These are phyloP conservation scores for Brachionus rotundiformis DNA, from an alignment of 1,140 invertebrate genomes.

Conservation along the genomic window DNA sequence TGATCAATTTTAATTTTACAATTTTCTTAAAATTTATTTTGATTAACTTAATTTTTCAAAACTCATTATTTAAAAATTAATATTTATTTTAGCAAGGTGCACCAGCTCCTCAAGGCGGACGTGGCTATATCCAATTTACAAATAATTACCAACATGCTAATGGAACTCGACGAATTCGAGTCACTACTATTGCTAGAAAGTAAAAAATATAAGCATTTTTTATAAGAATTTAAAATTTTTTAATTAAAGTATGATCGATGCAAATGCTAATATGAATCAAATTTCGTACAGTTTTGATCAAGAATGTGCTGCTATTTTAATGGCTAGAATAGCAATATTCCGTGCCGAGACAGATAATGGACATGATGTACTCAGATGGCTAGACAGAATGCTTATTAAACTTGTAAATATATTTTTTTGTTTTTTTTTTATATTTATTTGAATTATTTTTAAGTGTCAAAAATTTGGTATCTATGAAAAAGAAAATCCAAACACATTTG, in stretches of 20 bases:
- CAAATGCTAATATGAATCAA: constrained; percentile 66
- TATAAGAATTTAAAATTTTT: not conserved
- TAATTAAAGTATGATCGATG: constrained; percentile 68
- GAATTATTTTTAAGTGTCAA: constrained; percentile 75
- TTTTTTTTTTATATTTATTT: not conserved
- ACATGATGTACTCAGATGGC: constrained; percentile 93
- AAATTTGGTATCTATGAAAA: constrained; percentile 98
- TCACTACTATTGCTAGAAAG: constrained; percentile 92
- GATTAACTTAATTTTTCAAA: no score
- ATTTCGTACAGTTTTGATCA: constrained; percentile 91
- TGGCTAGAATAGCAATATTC: constrained; percentile 93
- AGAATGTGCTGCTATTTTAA: constrained; percentile 91
- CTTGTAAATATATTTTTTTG: constrained; percentile 53
- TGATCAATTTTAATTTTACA: no score
- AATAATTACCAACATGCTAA: constrained; percentile 97
- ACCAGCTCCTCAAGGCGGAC: constrained; percentile 88
- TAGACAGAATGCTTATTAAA: constrained; percentile 95
- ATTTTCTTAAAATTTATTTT: no score
- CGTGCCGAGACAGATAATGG: constrained; percentile 92
- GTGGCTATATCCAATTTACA: constrained; percentile 95
- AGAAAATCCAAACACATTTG: constrained; percentile 93
- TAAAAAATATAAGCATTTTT: not conserved
- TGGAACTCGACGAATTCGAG: constrained; percentile 87
- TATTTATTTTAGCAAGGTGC: constrained; percentile 72
- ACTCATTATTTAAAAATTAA: no score